phyloP scores from a whole-genome alignment of 2,113 vertebrate species.

The Delphinus delphis region DNA sequence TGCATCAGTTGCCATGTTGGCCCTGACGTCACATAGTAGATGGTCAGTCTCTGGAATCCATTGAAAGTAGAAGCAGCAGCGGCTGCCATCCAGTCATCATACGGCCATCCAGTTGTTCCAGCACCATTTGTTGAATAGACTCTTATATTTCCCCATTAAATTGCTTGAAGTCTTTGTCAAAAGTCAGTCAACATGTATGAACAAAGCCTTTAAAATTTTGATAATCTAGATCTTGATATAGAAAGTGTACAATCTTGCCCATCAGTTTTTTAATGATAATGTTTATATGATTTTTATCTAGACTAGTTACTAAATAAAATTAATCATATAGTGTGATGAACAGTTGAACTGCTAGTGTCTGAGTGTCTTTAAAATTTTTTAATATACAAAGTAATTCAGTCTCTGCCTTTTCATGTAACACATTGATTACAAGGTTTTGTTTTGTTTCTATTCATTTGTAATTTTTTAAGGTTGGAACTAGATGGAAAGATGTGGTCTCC shows the following conservation, averaged over 20 bases:
- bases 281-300: not conserved
- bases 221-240: not conserved
- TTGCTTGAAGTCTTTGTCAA: not conserved
- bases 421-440: not conserved
- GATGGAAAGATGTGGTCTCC: constrained; percentile 96
- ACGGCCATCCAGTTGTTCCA: not conserved
- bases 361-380: not conserved
- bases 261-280: not conserved
- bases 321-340: not conserved
- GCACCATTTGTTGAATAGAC: not conserved
- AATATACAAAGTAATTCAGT: not conserved
- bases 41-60: no score
- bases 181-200: not conserved
- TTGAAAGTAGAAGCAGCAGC: no score
- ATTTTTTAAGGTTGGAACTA: constrained; percentile 88
- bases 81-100: no score
- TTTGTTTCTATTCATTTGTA: not conserved
- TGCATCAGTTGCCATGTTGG: no score
- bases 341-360: not conserved
- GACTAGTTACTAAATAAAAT: not conserved
- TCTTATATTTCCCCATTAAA: not conserved
- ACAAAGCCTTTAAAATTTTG: constrained; percentile 4
- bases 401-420: not conserved
- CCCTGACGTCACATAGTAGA: no score
- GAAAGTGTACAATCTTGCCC: not conserved